These are phyloP conservation scores for Galerucella pusilla DNA, from an alignment of 2,888 invertebrate species.

Conservation along the genomic window DNA sequence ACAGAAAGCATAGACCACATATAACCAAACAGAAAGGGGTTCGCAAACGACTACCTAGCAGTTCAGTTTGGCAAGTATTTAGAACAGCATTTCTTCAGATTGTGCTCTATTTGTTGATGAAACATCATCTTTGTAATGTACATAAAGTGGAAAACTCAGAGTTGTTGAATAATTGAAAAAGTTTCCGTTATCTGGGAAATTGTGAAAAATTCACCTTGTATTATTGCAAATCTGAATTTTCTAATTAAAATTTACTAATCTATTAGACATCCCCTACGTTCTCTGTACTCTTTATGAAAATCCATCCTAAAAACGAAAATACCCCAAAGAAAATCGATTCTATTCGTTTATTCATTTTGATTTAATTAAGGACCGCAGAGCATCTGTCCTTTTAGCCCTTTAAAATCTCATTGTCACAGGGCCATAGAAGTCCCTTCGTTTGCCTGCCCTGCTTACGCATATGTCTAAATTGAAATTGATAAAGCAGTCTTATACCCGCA, in stretches of 20 bases:
- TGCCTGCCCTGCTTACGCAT: slow-evolving; percentile 38
- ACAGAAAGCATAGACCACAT: no score
- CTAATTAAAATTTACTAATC: slow-evolving; percentile 32
- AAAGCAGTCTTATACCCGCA: slow-evolving; percentile 52
- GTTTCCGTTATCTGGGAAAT: no score
- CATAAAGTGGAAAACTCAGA: no score
- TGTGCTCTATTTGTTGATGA: no score
- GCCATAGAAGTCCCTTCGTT: slow-evolving; percentile 22
- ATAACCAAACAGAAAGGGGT: no score
- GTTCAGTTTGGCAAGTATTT: no score
- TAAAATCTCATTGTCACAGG: slow-evolving; percentile 52
- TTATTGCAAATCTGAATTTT: slow-evolving; percentile 30
- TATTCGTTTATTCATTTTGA: slow-evolving; percentile 48
- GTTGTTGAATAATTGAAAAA: no score
- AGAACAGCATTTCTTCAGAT: no score
- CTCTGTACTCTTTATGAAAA: slow-evolving; percentile 28
- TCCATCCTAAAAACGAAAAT: slow-evolving; percentile 37
- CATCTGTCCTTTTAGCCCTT: slow-evolving; percentile 50
- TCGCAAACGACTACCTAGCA: no score
- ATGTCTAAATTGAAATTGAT: slow-evolving; percentile 55
- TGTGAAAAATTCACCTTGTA: no score
- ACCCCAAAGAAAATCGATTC: slow-evolving; percentile 46
- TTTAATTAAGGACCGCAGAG: slow-evolving; percentile 51
- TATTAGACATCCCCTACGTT: slow-evolving; percentile 18
- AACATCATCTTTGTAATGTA: no score